Conservation (phyloP, 1,140 invertebrate genomes). For the Oppia nitens region DNA sequence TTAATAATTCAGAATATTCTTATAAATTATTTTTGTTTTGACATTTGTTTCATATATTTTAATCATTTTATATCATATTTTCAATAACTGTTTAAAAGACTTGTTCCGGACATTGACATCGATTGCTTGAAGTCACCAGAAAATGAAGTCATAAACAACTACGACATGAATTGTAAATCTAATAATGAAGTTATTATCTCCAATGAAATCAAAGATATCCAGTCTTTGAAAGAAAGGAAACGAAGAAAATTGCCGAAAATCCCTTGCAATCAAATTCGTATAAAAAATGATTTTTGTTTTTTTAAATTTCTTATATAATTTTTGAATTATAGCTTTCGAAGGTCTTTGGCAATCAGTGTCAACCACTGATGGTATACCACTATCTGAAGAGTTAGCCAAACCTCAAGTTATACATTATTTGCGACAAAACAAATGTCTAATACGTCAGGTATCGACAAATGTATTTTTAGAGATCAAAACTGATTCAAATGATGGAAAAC, state of each 20-base stretch:
- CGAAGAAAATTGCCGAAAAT: conserved; percentile 2
- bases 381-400: neutral
- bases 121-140: neutral
- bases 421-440: neutral
- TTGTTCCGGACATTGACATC: neutral
- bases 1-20: neutral
- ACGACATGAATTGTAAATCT: neutral
- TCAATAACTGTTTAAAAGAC: neutral
- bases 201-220: too few relatives aligned
- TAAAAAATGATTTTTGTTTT: neutral
- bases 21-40: neutral
- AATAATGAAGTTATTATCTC: neutral
- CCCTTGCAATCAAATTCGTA: neutral
- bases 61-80: neutral
- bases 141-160: neutral
- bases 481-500: neutral
- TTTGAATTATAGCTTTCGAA: conserved; percentile 1
- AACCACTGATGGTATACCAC: neutral
- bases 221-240: too few relatives aligned
- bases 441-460: neutral
- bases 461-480: conserved; percentile 7
- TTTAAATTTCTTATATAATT: neutral
- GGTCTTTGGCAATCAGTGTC: neutral
- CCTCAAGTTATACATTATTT: neutral
- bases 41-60: neutral